Base-by-base conservation (phyloP, 2,888 invertebrate genomes). In the Trimorus sp. region DNA sequence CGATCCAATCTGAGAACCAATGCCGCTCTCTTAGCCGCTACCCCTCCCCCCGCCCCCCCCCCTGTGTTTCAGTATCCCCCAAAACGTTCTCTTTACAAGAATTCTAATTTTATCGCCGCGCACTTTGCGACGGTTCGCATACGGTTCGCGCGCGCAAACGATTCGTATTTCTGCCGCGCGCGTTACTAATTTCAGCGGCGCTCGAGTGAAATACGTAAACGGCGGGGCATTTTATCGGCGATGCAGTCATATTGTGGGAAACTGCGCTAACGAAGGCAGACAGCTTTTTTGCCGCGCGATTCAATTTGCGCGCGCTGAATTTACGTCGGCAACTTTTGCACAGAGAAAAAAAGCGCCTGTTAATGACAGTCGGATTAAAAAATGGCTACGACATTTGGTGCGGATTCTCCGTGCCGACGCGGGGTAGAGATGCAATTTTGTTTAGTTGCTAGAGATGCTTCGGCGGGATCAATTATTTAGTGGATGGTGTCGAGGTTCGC, bases 1-100 rank as follows among this genome's bases (percentile, higher is more conserved):
- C 37, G 74, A 69, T 74, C 79, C 79, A 79, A 79, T 79, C 63
- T 74, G 66, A 63, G 74, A 79, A 69, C 63, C 79, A 58, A 69
- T 74, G n/a, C 45, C 60, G 69, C 40, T 36, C 51, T 49, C 9
- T 74, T 79, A 48, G 69, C 63, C 58, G 37, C 40, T n/a, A 9
- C 12, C 40, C 69, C 66, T 48, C 36, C n/a, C 8, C 37, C 7
- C 12, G 7, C n/a, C 8, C 37, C 7, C 12, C 12, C 42, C 36
- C 36, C 48, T 36, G 1, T 12, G 26, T 1, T 26, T 26, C 26
- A 4, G 26, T 26, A 4, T 26, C 26, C 26, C 26, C 26, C 26
- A 26, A 26, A 26, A 26, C 4, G 1, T 4, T 26, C 26, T 26
- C 26, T 26, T 26, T 26, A 26, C 26, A 26, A 26, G 26, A 26